Base-by-base conservation (phyloP, 1,140 invertebrate genomes). In the Drosophila pseudoananassae region DNA sequence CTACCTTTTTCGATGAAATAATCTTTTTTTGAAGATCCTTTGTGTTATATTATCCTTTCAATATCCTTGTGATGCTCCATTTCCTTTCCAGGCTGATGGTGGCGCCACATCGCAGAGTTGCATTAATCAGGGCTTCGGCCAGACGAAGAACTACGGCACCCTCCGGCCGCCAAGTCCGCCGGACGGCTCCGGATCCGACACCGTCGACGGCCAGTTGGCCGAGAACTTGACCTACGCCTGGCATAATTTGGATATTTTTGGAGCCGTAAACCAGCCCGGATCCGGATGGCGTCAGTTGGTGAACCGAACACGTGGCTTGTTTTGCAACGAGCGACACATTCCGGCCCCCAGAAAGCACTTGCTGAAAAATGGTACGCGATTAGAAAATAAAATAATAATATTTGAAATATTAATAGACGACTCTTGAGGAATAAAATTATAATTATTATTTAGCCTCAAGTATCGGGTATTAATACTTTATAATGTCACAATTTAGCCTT, bases 211-310 rank as follows among this genome's bases (percentile, higher is more conserved):
- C 10, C 78, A 79, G 8, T 4, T 74, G 29, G 57, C 84, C 0
- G 94, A 94, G 82, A 93, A 93, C 59, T 93, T 95, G 31, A 94
- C 94, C 3, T 96, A 95, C 89, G 93, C 94, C 6, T 96, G 95
- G 95, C 94, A 93, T 27, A 94, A 95, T 61, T 92, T 96, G 49
- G 95, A 95, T 82, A 95, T 95, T 9, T 95, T 94, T 70, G 93
- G 88, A 5, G 88, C 89, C 3, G 85, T 91, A 12, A 78, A 90
- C 64, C 82, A 90, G 38, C 84, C 83, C 3, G 90, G 84, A 5
- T 83, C 85, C 27, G 70, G 51, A n/a, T 90, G 82, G 78, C 74
- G 82, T 3, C 79, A 90, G 50, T 92, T 65, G 89, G 92, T 47
- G 87, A 93, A 80, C 84, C 92, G 68, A 88, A 91, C 92, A 36